Evolutionary conservation across 2,113 vertebrate species (phyloP).

Genomic region (Cichladusa arquata): DNA sequence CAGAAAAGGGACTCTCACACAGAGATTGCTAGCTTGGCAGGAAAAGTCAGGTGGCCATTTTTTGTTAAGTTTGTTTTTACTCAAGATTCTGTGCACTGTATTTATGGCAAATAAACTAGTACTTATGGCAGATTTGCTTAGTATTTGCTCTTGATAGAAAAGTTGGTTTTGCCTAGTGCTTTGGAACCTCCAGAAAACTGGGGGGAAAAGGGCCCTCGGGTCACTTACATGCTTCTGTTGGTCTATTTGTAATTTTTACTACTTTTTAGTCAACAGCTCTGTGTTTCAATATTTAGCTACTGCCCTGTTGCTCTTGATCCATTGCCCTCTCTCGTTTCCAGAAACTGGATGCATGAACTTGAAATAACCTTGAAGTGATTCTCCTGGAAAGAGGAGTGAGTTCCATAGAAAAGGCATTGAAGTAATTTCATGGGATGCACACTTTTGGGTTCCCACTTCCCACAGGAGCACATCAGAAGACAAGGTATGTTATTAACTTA

Average conservation of each 20-base stretch:
- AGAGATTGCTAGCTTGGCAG: neutral
- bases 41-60: neutral
- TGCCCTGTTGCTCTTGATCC: neutral
- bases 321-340: neutral
- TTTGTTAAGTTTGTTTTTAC: neutral
- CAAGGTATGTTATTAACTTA: neutral
- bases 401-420: neutral
- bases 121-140: neutral
- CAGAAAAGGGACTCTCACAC: neutral
- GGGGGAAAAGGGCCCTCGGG: accelerated
- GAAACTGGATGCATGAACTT: neutral
- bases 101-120: neutral
- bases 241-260: neutral
- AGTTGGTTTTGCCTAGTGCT: neutral
- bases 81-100: neutral
- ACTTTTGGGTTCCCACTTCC: neutral
- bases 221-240: accelerated
- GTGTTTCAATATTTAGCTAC: accelerated
- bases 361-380: neutral
- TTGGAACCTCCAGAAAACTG: neutral
- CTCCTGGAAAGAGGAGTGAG: neutral
- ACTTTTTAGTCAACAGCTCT: neutral
- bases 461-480: neutral
- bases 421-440: neutral
- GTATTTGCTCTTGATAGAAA: neutral